Evolutionary conservation across 2,888 invertebrate genomes (phyloP), one percentile per base, ranked within the genome.

Genomic region (Microctonus aethiopoides): DNA sequence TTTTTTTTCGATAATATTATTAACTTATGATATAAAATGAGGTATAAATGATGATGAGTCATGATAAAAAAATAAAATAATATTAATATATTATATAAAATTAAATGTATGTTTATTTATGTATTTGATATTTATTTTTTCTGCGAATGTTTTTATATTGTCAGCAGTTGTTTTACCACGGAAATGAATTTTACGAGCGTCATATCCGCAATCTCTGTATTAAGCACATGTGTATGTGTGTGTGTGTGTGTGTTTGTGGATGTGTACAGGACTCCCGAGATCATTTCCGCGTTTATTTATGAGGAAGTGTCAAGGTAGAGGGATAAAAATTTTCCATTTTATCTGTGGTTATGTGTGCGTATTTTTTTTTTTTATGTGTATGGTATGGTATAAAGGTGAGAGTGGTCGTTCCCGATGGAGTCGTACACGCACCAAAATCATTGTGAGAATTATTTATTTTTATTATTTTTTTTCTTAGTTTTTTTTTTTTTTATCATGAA

Each of bases 191-290:
- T 46, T 46, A 46, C 46, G 16, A 46, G 46, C 46, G 16, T 7
- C 46, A 46, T 46, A 46, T 46, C 46, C 20, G 46, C 46, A 46
- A 46, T 46, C 46, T 46, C 46, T 16, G 46, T 46, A 46, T 46
- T 46, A 46, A 46, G 46, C 46, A n/a, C 16, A n/a, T 16, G 16
- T 16, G 16, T 7, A n/a, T 46, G 7, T 46, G 46, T n/a, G n/a
- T 46, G n/a, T 46, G 1, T 6, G 16, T 46, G 46, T 16, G 16
- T 4, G 16, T 7, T 7, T n/a, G 46, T 46, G 5, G 7, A n/a
- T 16, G 16, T n/a, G 16, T 16, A 16, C 46, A 46, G 7, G 16
- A n/a, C 46, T 46, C 16, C 46, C 16, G 46, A 46, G 46, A 46
- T 46, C 16, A 46, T 46, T 46, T 46, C 16, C 29, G 4, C 29